Evolutionary conservation across 2,113 vertebrate genomes (phyloP), one percentile per base, ranked within the genome.

Genomic region (Poeciliopsis retropinna): DNA sequence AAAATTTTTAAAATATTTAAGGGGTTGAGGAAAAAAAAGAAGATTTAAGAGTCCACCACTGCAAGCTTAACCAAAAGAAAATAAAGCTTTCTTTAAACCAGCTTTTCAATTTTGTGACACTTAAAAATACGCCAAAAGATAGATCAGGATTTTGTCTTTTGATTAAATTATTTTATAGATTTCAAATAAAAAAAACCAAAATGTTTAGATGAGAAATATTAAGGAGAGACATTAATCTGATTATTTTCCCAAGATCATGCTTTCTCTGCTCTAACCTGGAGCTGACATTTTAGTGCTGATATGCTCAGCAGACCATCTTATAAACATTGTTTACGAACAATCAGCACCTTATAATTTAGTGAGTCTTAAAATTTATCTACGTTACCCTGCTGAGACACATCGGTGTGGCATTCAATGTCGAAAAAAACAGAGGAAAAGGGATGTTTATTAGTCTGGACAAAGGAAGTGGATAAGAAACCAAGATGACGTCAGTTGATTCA

Each of bases 331-430:
- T 37, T 11, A 37, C 32, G 3, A 37, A 11, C 30, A 47, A 71
- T 67, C 60, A 65, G 76, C 69, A 66, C 29, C 3, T 54, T 27
- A n/a, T 54, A 64, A 70, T 32, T 64, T 73, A 15, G 22, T 25
- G 65, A 0, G 22, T 73, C 71, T 73, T n/a, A 67, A 68, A 76
- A 82, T 75, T n/a, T 62, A 67, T 76, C 62, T 28, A 69, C 63
- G 74, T 82, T 65, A 73, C 14, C 65, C 74, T 69, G 28, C 14
- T 13, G 41, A 79, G 84, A 82, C 82, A 74, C 3, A 62, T 75
- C 68, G 19, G 57, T 22, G 41, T 12, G 44, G 64, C 64, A 66
- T 61, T 85, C 84, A 84, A 76, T 73, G 82, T 82, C 78, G 67
- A 37, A 66, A 2, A 14, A 3, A 29, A 8, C 7, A 1, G 17